phyloP scores from a whole-genome alignment of 2,888 invertebrate species.

The Acleris laterana region DNA sequence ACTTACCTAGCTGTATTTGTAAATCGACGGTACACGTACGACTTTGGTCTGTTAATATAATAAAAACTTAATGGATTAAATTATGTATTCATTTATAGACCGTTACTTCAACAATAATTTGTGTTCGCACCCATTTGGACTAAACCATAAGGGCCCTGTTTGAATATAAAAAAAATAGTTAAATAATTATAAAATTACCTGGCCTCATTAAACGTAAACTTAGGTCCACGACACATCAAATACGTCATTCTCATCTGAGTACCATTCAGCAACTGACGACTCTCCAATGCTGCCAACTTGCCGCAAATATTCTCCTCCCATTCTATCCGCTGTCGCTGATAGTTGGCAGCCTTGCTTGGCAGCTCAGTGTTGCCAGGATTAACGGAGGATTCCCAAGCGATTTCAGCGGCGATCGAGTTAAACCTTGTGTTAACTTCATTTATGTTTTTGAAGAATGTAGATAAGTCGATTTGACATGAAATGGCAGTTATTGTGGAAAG shows the following conservation, averaged over 20 bases:
- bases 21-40: background rate
- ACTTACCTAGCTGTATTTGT: background rate
- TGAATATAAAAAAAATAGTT: too few relatives aligned
- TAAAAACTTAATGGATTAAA: too few relatives aligned
- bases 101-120: too few relatives aligned
- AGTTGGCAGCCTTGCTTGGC: constrained; percentile 50
- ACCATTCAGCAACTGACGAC: constrained; percentile 54
- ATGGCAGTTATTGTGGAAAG: background rate
- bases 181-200: constrained; percentile 61
- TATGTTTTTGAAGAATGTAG: constrained; percentile 57
- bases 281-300: constrained; percentile 51
- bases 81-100: too few relatives aligned
- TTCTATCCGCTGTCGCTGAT: constrained; percentile 54
- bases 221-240: constrained; percentile 86
- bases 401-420: constrained; percentile 62
- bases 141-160: too few relatives aligned
- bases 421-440: constrained; percentile 60
- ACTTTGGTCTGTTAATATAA: too few relatives aligned
- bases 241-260: constrained; percentile 81
- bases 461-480: constrained; percentile 39
- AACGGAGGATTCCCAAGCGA: constrained; percentile 71
- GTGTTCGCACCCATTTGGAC: too few relatives aligned
- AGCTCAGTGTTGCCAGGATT: constrained; percentile 57
- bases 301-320: constrained; percentile 66
- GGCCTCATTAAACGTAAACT: constrained; percentile 80